A percentile compares a stretch with the other conserved stretches of the same genome.
These are phyloP conservation scores for Decapterus maruadsi DNA, from an alignment of 2,797 vertebrate genomes.

Conservation along the genomic window DNA sequence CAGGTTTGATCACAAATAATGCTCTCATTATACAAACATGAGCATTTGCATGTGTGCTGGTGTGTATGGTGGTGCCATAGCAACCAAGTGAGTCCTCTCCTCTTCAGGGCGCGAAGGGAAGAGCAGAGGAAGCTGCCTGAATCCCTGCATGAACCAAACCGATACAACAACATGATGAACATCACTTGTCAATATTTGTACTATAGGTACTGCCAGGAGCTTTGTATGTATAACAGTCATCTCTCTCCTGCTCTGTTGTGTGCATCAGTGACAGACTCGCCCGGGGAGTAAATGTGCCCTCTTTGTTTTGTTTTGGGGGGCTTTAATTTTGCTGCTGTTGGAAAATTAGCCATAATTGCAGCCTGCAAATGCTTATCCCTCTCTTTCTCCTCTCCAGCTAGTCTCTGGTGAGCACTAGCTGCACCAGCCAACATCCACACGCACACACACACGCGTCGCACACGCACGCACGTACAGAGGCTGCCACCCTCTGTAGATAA, in stretches of 20 bases:
- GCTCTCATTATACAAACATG: slow-evolving; percentile 6
- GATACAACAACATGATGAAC: slow-evolving; percentile 59
- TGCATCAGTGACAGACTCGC: slow-evolving; percentile 78
- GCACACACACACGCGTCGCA: slow-evolving; percentile 35
- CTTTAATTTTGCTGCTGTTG: slow-evolving; percentile 88
- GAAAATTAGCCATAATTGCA: slow-evolving; percentile 90
- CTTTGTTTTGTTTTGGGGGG: slow-evolving; percentile 86
- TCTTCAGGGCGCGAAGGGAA: slow-evolving; percentile 24
- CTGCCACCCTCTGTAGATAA: slow-evolving; percentile 60
- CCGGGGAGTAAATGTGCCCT: slow-evolving; percentile 81
- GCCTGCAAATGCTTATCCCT: slow-evolving; percentile 85
- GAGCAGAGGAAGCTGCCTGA: slow-evolving; percentile 34
- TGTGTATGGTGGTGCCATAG: slow-evolving; percentile 40
- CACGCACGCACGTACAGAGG: slow-evolving; percentile 34
- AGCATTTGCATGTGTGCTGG: slow-evolving; percentile 21
- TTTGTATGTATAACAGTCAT: slow-evolving; percentile 30
- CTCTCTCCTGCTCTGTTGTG: slow-evolving; percentile 36
- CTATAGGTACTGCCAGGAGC: slow-evolving; percentile 62
- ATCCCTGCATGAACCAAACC: slow-evolving; percentile 45
- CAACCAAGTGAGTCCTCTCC: slow-evolving; percentile 36
- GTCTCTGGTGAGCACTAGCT: slow-evolving; percentile 68
- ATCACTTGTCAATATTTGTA: slow-evolving; percentile 76
- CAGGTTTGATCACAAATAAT: slow-evolving; percentile 25
- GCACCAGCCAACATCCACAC: slow-evolving; percentile 41
- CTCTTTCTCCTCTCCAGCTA: slow-evolving; percentile 72